These are phyloP conservation scores for Eulithis testata DNA, from an alignment of 2,888 invertebrate genomes.

Conservation along the genomic window DNA sequence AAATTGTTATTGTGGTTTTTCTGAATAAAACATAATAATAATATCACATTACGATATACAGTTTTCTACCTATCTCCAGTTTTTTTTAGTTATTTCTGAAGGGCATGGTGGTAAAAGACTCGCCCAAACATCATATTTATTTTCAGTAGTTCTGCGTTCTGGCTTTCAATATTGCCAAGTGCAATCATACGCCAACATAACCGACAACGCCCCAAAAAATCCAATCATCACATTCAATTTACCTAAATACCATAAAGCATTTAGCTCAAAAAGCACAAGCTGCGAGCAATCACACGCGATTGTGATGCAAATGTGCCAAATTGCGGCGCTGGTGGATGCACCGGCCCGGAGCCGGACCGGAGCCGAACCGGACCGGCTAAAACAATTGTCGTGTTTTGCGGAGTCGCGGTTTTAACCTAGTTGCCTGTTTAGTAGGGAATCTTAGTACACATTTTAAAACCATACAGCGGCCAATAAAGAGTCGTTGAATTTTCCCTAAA, in stretches of 20 bases:
- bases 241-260: conserved; percentile 36
- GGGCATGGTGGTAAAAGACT: no score
- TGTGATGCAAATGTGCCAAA: conserved; percentile 73
- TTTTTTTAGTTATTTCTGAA: no score
- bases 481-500: no score
- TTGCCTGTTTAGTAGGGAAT: neutral
- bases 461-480: no score
- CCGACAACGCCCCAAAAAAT: conserved; percentile 20
- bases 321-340: conserved; percentile 42
- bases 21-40: no score
- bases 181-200: neutral
- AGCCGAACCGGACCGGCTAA: conserved; percentile 21
- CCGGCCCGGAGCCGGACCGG: conserved; percentile 1
- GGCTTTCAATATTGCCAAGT: neutral
- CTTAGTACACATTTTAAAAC: no score
- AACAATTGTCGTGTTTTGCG: conserved; percentile 33
- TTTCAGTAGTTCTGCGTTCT: no score
- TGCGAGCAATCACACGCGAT: conserved; percentile 66
- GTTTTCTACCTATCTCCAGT: no score
- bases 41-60: no score
- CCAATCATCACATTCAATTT: conserved; percentile 35
- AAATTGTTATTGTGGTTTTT: no score
- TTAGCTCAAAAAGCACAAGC: conserved; percentile 34
- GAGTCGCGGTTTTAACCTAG: conserved; percentile 19
- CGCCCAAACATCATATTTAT: no score